A percentile compares a stretch with the other conserved stretches of the same genome.
Conservation (phyloP, 2,888 invertebrate genomes). For the Morpho achilles region DNA sequence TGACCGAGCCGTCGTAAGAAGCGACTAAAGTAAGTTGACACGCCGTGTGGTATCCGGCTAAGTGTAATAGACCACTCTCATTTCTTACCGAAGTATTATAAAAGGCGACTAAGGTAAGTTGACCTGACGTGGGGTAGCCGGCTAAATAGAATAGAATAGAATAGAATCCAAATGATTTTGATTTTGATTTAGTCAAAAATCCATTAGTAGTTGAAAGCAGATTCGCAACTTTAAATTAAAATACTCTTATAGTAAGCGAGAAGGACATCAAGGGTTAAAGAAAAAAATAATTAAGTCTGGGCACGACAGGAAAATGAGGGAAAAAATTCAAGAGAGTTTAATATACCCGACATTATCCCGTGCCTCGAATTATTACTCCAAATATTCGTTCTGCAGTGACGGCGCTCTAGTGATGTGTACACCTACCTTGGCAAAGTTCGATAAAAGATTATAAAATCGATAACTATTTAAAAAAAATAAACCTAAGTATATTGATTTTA, state of each 20-base stretch:
- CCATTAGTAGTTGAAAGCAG: not conserved
- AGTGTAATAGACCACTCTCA: too few relatives aligned
- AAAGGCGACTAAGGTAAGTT: too few relatives aligned
- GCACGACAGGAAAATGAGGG: constrained; percentile 42
- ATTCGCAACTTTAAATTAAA: constrained; percentile 3
- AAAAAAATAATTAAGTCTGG: constrained; percentile 47
- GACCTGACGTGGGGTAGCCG: too few relatives aligned
- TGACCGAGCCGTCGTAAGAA: too few relatives aligned
- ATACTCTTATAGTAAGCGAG: not conserved
- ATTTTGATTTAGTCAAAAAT: not conserved
- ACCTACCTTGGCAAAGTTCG: not conserved
- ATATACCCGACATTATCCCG: constrained; percentile 53
- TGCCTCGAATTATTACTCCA: constrained; percentile 42
- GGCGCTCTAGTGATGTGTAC: constrained; percentile 32
- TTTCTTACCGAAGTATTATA: too few relatives aligned
- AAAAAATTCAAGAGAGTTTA: constrained; percentile 48
- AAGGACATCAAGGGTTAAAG: constrained; percentile 24
- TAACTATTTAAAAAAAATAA: too few relatives aligned
- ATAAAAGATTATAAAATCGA: not conserved
- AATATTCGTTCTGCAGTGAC: constrained; percentile 26
- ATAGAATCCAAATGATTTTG: too few relatives aligned
- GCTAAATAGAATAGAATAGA: too few relatives aligned
- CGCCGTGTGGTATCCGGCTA: too few relatives aligned
- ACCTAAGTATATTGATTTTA: too few relatives aligned
- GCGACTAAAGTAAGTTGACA: too few relatives aligned